Conservation (phyloP, 2,888 invertebrate species). For the Epistrophe grossulariae region DNA sequence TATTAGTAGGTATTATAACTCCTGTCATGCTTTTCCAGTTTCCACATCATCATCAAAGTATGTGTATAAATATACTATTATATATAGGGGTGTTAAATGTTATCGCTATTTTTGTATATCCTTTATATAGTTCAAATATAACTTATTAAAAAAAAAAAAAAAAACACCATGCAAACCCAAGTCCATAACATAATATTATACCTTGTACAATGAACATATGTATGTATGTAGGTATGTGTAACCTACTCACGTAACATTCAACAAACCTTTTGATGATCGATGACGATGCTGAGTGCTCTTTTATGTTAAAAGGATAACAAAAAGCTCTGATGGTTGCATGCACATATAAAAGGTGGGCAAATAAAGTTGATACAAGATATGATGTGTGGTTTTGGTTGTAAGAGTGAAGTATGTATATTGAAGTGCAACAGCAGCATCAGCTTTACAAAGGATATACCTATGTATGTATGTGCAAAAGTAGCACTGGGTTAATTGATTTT, state of each 20-base stretch:
- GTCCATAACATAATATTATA: too few species aligned
- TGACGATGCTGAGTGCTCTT: slow-evolving; percentile 62
- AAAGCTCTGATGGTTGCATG: not conserved
- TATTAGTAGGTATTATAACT: too few species aligned
- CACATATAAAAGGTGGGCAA: slow-evolving; percentile 5
- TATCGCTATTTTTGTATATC: too few species aligned
- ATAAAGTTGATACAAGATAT: slow-evolving; percentile 10
- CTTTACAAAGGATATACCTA: slow-evolving; percentile 36
- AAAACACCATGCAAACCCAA: too few species aligned
- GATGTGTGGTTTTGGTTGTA: not conserved
- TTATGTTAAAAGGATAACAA: slow-evolving; percentile 61
- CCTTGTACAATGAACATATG: too few species aligned
- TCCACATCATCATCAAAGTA: too few species aligned
- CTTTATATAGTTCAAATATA: too few species aligned
- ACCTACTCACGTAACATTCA: not conserved
- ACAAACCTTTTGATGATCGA: slow-evolving; percentile 48
- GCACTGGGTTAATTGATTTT: slow-evolving; percentile 64
- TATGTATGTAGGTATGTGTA: not conserved
- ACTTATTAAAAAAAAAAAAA: too few species aligned
- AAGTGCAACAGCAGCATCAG: slow-evolving; percentile 38
- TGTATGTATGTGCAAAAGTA: slow-evolving; percentile 3
- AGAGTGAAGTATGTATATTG: too few species aligned
- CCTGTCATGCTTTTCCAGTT: too few species aligned
- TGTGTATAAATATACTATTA: too few species aligned
- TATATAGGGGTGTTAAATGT: too few species aligned